Evolutionary conservation across 2,888 invertebrate species (phyloP).

Genomic region (Mamestra brassicae): DNA sequence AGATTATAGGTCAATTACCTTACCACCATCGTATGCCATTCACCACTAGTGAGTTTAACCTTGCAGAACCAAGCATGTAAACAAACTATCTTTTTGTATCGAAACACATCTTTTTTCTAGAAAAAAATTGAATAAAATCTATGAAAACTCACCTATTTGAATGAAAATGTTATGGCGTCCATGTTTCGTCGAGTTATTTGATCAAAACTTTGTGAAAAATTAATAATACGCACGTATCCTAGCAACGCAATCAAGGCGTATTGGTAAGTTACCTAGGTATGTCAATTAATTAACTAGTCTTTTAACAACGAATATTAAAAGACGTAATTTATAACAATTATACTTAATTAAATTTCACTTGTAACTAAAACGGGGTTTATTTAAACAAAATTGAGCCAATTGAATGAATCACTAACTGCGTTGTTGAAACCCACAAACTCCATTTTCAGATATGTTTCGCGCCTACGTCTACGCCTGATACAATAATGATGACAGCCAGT

Average conservation of each 20-base stretch:
- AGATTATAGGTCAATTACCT: conserved; percentile 76
- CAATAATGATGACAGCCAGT: conserved; percentile 31
- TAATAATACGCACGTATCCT: conserved; percentile 78
- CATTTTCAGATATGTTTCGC: conserved; percentile 42
- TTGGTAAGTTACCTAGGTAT: conserved; percentile 45
- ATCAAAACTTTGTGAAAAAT: conserved; percentile 65
- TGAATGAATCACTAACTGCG: background rate
- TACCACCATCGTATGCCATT: conserved; percentile 63
- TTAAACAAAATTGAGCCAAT: conserved; percentile 9
- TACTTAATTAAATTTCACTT: background rate
- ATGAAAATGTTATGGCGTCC: conserved; percentile 35
- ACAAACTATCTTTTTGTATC: conserved; percentile 61
- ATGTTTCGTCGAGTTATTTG: conserved; percentile 64
- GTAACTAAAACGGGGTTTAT: background rate
- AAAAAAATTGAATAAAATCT: background rate
- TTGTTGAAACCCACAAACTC: background rate
- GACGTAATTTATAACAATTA: conserved; percentile 1
- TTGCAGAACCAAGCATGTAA: conserved; percentile 69
- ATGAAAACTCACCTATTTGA: conserved; percentile 65
- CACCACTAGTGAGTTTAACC: conserved; percentile 70
- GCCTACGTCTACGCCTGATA: conserved; percentile 31
- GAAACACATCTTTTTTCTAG: conserved; percentile 1
- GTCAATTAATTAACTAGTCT: conserved; percentile 23
- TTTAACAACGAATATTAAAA: conserved; percentile 17
- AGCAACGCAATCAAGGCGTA: conserved; percentile 82